Percentiles rank a stretch among this genome's conserved stretches.
Conservation (phyloP, 1,140 invertebrate species). For the Parasteatoda tepidariorum region DNA sequence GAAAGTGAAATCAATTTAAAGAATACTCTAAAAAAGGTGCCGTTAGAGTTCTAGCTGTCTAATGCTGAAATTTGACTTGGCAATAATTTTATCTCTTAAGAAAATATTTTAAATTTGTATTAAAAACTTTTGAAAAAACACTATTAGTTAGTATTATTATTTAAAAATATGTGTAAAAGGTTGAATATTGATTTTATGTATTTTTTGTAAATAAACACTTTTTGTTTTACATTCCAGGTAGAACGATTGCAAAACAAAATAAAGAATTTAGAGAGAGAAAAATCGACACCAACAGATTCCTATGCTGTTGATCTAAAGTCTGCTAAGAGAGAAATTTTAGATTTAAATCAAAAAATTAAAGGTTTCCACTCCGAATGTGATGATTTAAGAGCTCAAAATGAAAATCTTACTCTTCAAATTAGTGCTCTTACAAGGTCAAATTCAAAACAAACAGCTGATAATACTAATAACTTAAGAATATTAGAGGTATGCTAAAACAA, state of each 20-base stretch:
- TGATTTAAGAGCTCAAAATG: conserved; percentile 48
- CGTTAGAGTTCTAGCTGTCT: no score
- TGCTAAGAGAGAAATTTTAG: conserved; percentile 23
- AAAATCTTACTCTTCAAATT: conserved; percentile 27
- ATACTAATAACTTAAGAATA: conserved; percentile 16
- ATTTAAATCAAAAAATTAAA: conserved; percentile 25
- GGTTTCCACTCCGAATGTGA: conserved; percentile 51
- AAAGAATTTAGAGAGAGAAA: conserved; percentile 25
- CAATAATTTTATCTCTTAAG: no score
- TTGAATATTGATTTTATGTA: no score
- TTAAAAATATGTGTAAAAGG: no score
- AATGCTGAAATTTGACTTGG: no score
- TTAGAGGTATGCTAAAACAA: conserved; percentile 45
- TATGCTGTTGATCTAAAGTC: conserved; percentile 39
- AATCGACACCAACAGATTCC: not conserved
- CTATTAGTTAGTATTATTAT: no score
- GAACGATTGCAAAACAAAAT: conserved; percentile 30
- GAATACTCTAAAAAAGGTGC: no score
- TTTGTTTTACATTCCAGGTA: not conserved
- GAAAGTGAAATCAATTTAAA: no score
- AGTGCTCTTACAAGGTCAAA: conserved; percentile 21
- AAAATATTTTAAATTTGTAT: no score
- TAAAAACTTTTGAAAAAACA: no score
- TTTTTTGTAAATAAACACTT: no score
- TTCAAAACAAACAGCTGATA: conserved; percentile 31